These are phyloP conservation scores for Macroglossus sobrinus DNA, from an alignment of 2,113 vertebrate genomes.

Conservation along the genomic window DNA sequence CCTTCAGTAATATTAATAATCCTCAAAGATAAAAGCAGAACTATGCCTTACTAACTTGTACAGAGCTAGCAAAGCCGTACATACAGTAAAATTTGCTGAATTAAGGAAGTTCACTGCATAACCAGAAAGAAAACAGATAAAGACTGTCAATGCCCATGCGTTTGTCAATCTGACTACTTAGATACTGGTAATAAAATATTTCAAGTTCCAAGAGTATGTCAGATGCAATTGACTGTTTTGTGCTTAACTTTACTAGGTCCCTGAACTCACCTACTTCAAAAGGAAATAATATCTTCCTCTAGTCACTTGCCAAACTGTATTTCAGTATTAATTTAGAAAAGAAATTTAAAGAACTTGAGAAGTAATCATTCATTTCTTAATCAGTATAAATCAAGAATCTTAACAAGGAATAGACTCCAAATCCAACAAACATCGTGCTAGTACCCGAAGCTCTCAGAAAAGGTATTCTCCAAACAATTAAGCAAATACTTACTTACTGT, in stretches of 20 bases:
- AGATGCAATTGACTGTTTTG: neutral
- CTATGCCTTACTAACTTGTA: neutral
- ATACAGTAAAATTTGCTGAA: neutral
- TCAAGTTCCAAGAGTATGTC: neutral
- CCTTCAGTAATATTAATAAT: neutral
- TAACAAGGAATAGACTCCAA: neutral
- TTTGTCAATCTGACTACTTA: neutral
- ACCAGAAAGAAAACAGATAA: neutral
- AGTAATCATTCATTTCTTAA: neutral
- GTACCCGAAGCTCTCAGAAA: neutral
- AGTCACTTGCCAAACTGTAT: neutral
- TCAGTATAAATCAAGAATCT: neutral
- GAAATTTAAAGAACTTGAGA: neutral
- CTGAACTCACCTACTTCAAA: neutral
- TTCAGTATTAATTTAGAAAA: constrained; percentile 1
- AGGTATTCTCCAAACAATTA: neutral
- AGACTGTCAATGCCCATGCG: neutral
- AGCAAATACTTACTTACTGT: neutral
- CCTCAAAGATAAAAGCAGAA: neutral
- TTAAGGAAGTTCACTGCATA: neutral
- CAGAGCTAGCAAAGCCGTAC: neutral
- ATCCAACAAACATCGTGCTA: neutral
- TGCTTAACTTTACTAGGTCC: neutral
- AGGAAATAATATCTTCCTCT: neutral
- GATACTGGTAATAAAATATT: neutral